Evolutionary conservation across 2,888 invertebrate species (phyloP), one percentile per base, ranked within the genome.

Genomic region (Harpalus rufipes): DNA sequence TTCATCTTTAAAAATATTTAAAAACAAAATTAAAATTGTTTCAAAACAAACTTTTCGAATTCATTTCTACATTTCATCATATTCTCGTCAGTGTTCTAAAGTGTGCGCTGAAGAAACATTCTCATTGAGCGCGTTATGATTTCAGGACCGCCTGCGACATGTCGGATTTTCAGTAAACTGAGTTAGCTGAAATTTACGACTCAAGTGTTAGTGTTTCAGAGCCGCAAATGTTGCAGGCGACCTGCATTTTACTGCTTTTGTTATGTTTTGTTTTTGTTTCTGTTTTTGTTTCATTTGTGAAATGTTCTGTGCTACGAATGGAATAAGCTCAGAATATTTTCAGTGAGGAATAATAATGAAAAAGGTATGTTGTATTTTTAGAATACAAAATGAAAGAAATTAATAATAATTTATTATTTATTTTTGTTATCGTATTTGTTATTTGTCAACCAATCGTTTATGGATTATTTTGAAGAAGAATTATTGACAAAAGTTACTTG

Each of bases 121-220:
- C 68, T 68, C 39, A 68, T 39, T 74, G 72, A 44, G 68, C 32
- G 68, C n/a, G 68, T 78, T 78, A 78, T 78, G 78, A 78, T 78
- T 78, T 56, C 58, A 78, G n/a, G 25, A 82, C 82, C 68, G 72
- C 61, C 82, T 82, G 58, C 25, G 39, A 58, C 58, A 25, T 72
- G 82, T 82, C 72, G 82, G 68, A 82, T 82, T 82, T 82, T 82
- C 72, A 82, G 25, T 58, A 72, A 82, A 82, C 72, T 16, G 14
- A 72, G 72, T 82, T 82, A 82, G 18, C 14, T 32, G 72, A 72
- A 72, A 82, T 82, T 82, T 82, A 82, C 25, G 68, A 5, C 51
- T 12, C n/a, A 16, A 61, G 79, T 16, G 41, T 10, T 59, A 18
- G 39, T 39, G 61, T 16, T 12, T 32, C 14, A 18, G n/a, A 8